Evolutionary conservation across 2,888 invertebrate genomes (phyloP).

Genomic region (Phyto melanocephala): DNA sequence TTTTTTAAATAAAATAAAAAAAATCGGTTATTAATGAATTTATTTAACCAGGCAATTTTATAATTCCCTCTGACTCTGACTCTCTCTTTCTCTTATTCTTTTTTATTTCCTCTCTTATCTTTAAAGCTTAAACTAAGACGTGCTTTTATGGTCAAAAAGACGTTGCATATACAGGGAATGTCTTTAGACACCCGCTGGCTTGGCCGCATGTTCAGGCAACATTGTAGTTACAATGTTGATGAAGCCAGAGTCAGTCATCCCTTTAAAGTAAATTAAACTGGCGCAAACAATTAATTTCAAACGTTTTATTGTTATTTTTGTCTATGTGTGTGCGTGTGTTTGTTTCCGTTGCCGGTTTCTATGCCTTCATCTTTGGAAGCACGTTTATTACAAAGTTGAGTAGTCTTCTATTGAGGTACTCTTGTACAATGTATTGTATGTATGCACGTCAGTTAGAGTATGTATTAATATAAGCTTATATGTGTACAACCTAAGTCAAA

Average conservation of each 20-base stretch:
- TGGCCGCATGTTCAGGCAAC: conserved; percentile 35
- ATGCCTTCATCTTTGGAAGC: conserved; percentile 32
- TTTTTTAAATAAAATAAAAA: no score
- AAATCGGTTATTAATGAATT: no score
- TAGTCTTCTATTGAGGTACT: conserved; percentile 32
- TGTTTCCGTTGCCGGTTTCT: conserved; percentile 17
- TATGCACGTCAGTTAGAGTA: not conserved
- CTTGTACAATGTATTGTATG: not conserved
- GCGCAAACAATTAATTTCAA: conserved; percentile 48
- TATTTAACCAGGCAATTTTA: no score
- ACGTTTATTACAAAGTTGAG: conserved; percentile 48
- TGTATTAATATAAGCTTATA: not conserved
- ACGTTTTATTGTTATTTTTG: conserved; percentile 36
- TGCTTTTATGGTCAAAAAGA: conserved; percentile 60
- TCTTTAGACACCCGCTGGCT: conserved; percentile 43
- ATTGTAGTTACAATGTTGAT: conserved; percentile 55
- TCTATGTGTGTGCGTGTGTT: not conserved
- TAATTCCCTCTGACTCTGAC: no score
- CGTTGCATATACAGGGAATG: not conserved
- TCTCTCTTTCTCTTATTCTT: no score
- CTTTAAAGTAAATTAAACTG: conserved; percentile 37
- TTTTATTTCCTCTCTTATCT: no score
- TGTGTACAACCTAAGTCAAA: not conserved
- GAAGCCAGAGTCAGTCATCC: conserved; percentile 28
- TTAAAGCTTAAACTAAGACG: conserved; percentile 19